Evolutionary conservation across 2,113 vertebrate genomes (phyloP).

Genomic region (Pungitius pungitius): DNA sequence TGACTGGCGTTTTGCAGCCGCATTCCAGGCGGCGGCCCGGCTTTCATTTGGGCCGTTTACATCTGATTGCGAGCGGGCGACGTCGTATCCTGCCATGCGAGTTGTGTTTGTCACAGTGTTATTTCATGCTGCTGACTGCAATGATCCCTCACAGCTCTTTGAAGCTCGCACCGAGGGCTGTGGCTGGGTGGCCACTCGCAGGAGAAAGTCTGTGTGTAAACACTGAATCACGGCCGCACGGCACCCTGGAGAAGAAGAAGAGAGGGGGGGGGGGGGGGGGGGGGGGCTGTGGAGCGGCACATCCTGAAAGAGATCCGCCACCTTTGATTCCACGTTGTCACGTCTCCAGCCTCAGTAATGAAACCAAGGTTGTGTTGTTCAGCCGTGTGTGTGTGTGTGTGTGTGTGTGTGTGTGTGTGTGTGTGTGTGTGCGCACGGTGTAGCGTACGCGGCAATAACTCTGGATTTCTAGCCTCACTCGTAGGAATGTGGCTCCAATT

Average conservation of each 20-base stretch:
- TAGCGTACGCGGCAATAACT: slow-evolving; percentile 31
- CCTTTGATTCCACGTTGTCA: slow-evolving; percentile 15
- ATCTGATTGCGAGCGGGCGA: slow-evolving; percentile 64
- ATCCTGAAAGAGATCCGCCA: slow-evolving; percentile 11
- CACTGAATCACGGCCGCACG: slow-evolving; percentile 62
- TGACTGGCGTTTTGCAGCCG: slow-evolving; percentile 43
- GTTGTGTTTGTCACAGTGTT: slow-evolving; percentile 73
- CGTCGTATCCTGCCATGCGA: slow-evolving; percentile 64
- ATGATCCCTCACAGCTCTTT: slow-evolving; percentile 61
- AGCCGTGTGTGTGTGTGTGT: slow-evolving; percentile 6
- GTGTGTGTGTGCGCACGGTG: slow-evolving; percentile 35
- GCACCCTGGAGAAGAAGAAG: slow-evolving; percentile 21
- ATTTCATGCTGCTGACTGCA: slow-evolving; percentile 76
- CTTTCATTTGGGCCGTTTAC: slow-evolving; percentile 65
- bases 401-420: slow-evolving; percentile 2
- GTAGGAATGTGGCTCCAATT: slow-evolving; percentile 74
- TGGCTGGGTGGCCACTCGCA: slow-evolving; percentile 56
- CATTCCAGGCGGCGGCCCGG: slow-evolving; percentile 62
- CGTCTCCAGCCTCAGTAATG: not conserved
- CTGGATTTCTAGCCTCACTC: slow-evolving; percentile 57
- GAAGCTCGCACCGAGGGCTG: slow-evolving; percentile 62
- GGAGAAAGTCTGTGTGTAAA: slow-evolving; percentile 56
- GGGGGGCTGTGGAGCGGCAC: slow-evolving; percentile 3
- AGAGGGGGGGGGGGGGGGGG: too few relatives aligned
- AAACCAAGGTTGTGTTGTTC: not conserved